These are phyloP conservation scores for Nebria ingens DNA, from an alignment of 1,140 invertebrate genomes.

Conservation along the genomic window DNA sequence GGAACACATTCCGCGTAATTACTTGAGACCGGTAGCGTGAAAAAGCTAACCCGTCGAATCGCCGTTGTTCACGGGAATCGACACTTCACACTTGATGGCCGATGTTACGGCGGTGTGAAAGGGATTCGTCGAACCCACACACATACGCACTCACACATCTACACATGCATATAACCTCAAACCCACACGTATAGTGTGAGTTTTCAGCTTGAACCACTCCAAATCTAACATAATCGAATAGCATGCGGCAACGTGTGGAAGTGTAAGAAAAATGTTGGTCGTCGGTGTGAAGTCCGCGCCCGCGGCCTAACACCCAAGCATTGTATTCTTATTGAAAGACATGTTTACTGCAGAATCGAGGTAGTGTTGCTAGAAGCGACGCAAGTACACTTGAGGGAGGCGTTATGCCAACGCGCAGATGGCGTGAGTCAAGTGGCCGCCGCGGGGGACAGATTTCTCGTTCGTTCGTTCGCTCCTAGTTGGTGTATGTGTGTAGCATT, in stretches of 20 bases:
- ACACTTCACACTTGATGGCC: background rate
- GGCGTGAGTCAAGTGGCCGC: background rate
- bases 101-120: background rate
- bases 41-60: background rate
- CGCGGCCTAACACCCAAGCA: no score
- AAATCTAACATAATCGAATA: no score
- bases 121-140: no score
- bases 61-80: no score
- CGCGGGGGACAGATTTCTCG: background rate
- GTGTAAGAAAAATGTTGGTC: no score
- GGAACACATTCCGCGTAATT: background rate
- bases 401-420: background rate
- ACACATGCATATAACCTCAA: no score
- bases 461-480: background rate
- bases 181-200: no score
- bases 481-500: no score
- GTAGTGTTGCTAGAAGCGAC: background rate
- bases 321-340: background rate
- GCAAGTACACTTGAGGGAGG: background rate
- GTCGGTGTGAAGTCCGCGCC: no score
- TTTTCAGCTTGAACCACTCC: no score
- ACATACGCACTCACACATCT: no score
- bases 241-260: no score
- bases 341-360: background rate
- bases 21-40: background rate